Percentiles rank a stretch among this genome's conserved stretches.
phyloP scores from a whole-genome alignment of 2,113 vertebrate species.

The Rhinopomastus cyanomelas region DNA sequence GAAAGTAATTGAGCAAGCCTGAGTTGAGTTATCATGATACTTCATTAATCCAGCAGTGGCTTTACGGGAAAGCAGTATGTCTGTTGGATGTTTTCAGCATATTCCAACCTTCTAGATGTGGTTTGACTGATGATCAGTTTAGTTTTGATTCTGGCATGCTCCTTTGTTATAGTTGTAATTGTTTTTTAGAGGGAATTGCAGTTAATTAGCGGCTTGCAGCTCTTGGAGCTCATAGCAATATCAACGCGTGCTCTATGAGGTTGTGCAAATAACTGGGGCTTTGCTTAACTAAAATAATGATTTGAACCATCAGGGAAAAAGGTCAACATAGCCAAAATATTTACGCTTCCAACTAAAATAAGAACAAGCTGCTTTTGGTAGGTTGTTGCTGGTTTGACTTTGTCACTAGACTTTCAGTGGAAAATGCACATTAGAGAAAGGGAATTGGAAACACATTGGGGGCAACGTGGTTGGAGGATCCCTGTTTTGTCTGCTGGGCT shows the following conservation, averaged over 20 bases:
- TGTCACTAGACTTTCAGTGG: not conserved
- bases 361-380: not conserved
- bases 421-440: not conserved
- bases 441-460: not conserved
- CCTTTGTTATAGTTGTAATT: slow-evolving; percentile 3
- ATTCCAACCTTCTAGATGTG: not conserved
- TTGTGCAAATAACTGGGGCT: not conserved
- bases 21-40: not conserved
- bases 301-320: not conserved
- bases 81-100: not conserved
- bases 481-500: not conserved
- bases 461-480: not conserved
- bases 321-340: not conserved
- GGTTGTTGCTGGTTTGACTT: not conserved
- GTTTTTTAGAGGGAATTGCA: not conserved
- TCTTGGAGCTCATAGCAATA: not conserved
- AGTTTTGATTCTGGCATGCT: not conserved
- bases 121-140: slow-evolving; percentile 19
- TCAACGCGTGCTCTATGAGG: not conserved
- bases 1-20: slow-evolving; percentile 11
- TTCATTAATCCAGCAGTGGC: slow-evolving; percentile 14
- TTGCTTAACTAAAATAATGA: not conserved
- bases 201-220: slow-evolving; percentile 34
- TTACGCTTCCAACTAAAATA: not conserved
- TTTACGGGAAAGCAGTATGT: not conserved